Evolutionary conservation across 2,113 vertebrate genomes (phyloP), one percentile per base, ranked within the genome.

Genomic region (Perognathus longimembris): DNA sequence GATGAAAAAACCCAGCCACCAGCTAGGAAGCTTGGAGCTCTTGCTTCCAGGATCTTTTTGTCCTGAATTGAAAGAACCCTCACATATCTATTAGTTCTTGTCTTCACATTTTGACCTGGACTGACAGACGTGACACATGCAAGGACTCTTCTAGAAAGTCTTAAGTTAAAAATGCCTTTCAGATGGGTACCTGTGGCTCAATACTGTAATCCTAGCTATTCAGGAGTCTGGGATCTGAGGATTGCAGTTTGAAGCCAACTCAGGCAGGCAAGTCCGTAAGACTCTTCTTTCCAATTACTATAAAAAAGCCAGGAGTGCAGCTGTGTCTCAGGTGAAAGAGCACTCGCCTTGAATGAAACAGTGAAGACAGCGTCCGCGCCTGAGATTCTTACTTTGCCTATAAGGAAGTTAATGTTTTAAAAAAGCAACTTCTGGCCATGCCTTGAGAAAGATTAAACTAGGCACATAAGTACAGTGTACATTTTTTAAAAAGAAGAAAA

Each of bases 21-120:
- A 85, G 40, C 61, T 59, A 73, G 57, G 61, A 86, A 64, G 76
- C 34, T 88, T 67, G 18, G 66, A 74, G 93, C n/a, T 78, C 86
- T 71, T 95, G 71, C 85, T 90, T 91, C 76, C 6, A 1, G 66
- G 82, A 40, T 76, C 32, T 18, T n/a, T 90, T 94, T 95, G 57
- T 54, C 42, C 81, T 80, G 91, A 85, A 95, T 89, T 89, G 87
- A 73, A 96, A 93, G 77, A 91, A 89, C 24, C 66, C 78, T 91
- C 73, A 91, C 69, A 80, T 50, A 74, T 95, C 74, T 78, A 71
- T 92, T 81, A 61, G 69, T 91, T 89, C n/a, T 71, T 92, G 74
- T 87, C 90, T 95, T 94, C 88, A 91, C 64, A 87, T 80, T 70
- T 76, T 94, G 94, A 88, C 81, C 92, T 42, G 12, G 34, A 84